Base-by-base conservation (phyloP, 2,888 invertebrate species). In the Nezara viridula region DNA sequence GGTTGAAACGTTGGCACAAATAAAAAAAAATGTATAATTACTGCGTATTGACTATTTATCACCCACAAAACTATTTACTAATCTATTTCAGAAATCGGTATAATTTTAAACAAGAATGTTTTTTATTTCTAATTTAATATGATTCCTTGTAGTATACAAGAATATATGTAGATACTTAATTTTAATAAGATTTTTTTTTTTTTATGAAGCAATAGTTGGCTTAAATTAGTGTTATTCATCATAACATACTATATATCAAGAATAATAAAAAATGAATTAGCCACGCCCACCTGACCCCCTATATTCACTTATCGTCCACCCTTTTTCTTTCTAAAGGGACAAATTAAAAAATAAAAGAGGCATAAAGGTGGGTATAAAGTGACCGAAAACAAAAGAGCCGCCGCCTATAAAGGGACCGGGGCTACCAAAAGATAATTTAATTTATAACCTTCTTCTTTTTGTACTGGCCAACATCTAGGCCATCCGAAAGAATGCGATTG, bases 381-480 rank as follows among this genome's bases (percentile, higher is more conserved):
- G 66, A 73, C 66, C 66, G 66, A 73, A 73, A 73, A 73, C 66
- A 73, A 73, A 73, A 73, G 66, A 86, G 85, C 86, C 52, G 86
- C 86, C 44, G 50, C 50, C 86, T n/a, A 50, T 86, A 86, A 86
- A 86, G 86, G 86, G n/a, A 47, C 49, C 50, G 19, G n/a, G 19
- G n/a, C 32, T 52, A 49, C 86, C 47, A 50, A 27, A 37, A 50
- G 86, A 52, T 86, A 86, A 86, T 86, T 86, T 24, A 86, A 86
- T 86, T 86, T 86, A 86, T 86, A 50, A 37, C 32, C 37, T 86
- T 37, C 52, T 32, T 86, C 49, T 86, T 86, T 86, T 86, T 86
- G 19, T 27, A 21, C 47, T 5, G 47, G 49, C 50, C 50, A 37
- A 86, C 4, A 50, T 32, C 37, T 49, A n/a, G n/a, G 86, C 27